These are phyloP conservation scores for Cantharis rustica DNA, from an alignment of 2,888 invertebrate species.

Conservation along the genomic window DNA sequence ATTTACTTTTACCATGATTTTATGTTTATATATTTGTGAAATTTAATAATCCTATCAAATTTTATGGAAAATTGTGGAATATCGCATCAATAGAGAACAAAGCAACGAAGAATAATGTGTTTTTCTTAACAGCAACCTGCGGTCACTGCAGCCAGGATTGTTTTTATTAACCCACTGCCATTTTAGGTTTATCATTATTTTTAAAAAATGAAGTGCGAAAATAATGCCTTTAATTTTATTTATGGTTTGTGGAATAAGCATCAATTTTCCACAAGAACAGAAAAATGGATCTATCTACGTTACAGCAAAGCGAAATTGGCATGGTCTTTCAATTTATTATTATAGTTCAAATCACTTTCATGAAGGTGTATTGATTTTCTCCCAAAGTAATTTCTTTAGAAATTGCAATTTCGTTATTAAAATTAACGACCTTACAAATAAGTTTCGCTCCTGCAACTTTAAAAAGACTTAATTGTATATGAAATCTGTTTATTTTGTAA, in stretches of 20 bases:
- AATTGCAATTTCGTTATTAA: neutral
- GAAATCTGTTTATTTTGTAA: neutral
- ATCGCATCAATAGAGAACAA: neutral
- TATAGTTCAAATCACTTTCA: neutral
- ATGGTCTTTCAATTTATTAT: neutral
- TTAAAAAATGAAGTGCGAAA: neutral
- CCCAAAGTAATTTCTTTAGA: neutral
- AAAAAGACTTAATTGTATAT: neutral
- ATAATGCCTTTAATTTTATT: neutral
- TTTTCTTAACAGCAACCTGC: neutral
- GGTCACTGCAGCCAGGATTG: neutral
- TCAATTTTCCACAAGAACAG: neutral
- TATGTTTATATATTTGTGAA: neutral
- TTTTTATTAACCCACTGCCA: neutral
- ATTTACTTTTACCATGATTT: neutral
- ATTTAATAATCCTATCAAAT: neutral
- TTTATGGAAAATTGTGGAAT: neutral
- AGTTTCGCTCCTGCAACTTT: neutral
- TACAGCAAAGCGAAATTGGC: neutral
- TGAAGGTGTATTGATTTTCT: neutral
- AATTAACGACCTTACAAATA: neutral
- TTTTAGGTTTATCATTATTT: neutral
- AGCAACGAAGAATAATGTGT: neutral
- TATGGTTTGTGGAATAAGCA: neutral
- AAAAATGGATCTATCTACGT: neutral